Conservation (phyloP, 1,140 invertebrate species). For the Caerostris extrusa region DNA sequence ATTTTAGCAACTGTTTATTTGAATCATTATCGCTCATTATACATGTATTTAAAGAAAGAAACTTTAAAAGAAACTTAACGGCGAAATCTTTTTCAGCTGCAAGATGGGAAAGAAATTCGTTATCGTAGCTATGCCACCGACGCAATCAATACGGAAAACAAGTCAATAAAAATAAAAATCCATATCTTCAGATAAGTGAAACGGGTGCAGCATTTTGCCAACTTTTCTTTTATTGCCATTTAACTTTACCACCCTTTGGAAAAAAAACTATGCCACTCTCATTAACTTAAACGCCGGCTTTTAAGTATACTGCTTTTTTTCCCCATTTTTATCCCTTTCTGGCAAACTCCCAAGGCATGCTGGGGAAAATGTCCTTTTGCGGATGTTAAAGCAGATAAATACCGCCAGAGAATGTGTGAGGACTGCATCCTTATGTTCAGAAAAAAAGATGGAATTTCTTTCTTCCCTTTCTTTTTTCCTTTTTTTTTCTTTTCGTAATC, state of each 20-base stretch:
- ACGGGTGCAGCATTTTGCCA: slow-evolving; percentile 21
- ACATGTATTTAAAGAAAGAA: no score
- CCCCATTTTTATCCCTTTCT: not conserved
- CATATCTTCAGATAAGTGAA: not conserved
- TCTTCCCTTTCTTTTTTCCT: not conserved
- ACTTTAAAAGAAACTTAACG: no score
- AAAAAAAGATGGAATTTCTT: not conserved
- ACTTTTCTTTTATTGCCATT: slow-evolving; percentile 27
- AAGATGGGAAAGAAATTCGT: no score
- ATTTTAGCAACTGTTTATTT: no score
- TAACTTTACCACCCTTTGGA: not conserved
- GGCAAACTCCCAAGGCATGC: slow-evolving; percentile 30
- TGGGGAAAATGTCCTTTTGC: slow-evolving; percentile 9
- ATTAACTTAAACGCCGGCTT: slow-evolving; percentile 34
- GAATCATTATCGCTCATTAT: no score
- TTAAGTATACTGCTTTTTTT: not conserved
- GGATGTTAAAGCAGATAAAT: slow-evolving; percentile 1
- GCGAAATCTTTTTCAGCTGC: no score
- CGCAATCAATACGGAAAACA: not conserved
- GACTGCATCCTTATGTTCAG: not conserved
- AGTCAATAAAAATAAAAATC: not conserved
- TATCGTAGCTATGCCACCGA: not conserved
- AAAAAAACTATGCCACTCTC: not conserved
- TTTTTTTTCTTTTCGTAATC: not conserved
- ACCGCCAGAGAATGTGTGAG: not conserved